These are phyloP conservation scores for Argyrosomus regius DNA, from an alignment of 2,797 vertebrate genomes.

Conservation along the genomic window DNA sequence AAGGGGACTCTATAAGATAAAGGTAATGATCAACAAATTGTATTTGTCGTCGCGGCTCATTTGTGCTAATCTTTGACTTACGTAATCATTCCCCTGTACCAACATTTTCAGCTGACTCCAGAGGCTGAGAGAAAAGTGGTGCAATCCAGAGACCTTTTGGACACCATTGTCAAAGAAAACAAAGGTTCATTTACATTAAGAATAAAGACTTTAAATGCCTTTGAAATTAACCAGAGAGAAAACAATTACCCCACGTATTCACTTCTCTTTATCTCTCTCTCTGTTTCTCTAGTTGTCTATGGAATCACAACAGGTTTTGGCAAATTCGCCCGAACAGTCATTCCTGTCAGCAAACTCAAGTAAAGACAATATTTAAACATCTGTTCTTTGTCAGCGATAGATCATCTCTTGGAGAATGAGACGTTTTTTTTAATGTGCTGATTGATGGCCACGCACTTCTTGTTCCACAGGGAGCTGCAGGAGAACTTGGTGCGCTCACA, in stretches of 20 bases:
- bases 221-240: not conserved
- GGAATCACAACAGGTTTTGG: slow-evolving; percentile 99
- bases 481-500: slow-evolving; percentile 97
- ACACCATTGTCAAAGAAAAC: slow-evolving; percentile 94
- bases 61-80: slow-evolving; percentile 57
- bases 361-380: slow-evolving; percentile 69
- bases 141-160: slow-evolving; percentile 92
- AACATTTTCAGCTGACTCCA: slow-evolving; percentile 87
- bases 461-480: slow-evolving; percentile 91
- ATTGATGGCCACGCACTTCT: slow-evolving; percentile 27
- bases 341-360: slow-evolving; percentile 94
- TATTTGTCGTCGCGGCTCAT: slow-evolving; percentile 1
- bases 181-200: slow-evolving; percentile 82
- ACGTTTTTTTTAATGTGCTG: slow-evolving; percentile 2
- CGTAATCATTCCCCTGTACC: slow-evolving; percentile 9
- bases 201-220: not conserved
- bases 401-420: slow-evolving; percentile 5
- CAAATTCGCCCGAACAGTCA: slow-evolving; percentile 97
- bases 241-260: not conserved
- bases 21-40: slow-evolving; percentile 84
- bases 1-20: slow-evolving; percentile 94
- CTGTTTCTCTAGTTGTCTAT: slow-evolving; percentile 91
- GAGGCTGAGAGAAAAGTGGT: slow-evolving; percentile 91
- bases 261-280: slow-evolving; percentile 10
- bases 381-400: not conserved